A percentile compares a stretch with the other conserved stretches of the same genome.
phyloP scores from a whole-genome alignment of 2,888 invertebrate species.

The Drosophila macrospina region DNA sequence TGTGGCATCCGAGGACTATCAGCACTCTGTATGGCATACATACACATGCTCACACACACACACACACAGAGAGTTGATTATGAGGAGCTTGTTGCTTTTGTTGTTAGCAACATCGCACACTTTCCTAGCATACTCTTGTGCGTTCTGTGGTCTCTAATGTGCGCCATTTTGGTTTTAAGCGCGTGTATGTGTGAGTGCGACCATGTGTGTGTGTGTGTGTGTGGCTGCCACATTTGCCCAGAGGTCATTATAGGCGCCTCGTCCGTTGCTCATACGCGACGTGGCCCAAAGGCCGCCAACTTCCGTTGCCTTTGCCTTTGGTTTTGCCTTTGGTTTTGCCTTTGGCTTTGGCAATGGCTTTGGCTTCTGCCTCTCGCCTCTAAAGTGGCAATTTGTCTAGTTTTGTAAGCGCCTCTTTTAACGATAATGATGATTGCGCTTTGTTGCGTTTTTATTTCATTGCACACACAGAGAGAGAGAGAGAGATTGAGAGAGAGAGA shows the following conservation, averaged over 20 bases:
- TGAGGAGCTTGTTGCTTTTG: slow-evolving; percentile 42
- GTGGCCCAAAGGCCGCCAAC: slow-evolving; percentile 52
- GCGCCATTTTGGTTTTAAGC: slow-evolving; percentile 78
- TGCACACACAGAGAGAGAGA: slow-evolving; percentile 45
- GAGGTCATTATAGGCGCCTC: slow-evolving; percentile 73
- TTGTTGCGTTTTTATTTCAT: slow-evolving; percentile 80
- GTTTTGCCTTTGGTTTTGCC: no score
- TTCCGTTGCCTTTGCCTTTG: slow-evolving; percentile 44
- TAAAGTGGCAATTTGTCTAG: slow-evolving; percentile 82
- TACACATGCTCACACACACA: slow-evolving; percentile 4
- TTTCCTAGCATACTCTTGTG: slow-evolving; percentile 56
- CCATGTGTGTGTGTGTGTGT: slow-evolving; percentile 23
- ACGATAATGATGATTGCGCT: slow-evolving; percentile 82
- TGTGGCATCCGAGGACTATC: slow-evolving; percentile 23
- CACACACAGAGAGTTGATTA: slow-evolving; percentile 25
- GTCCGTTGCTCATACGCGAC: slow-evolving; percentile 47
- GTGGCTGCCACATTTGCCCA: slow-evolving; percentile 63
- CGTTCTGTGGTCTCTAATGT: slow-evolving; percentile 73
- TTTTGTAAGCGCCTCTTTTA: slow-evolving; percentile 81
- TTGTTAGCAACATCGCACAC: slow-evolving; percentile 48
- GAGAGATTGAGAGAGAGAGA: slow-evolving; percentile 23
- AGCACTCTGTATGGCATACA: not conserved
- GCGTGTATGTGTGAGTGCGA: slow-evolving; percentile 12
- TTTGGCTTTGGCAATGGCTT: no score
- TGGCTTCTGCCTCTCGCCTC: slow-evolving; percentile 59